A percentile compares a stretch with the other conserved stretches of the same genome.
These are phyloP conservation scores for Gryllus longicercus DNA, from an alignment of 2,888 invertebrate genomes.

Conservation along the genomic window DNA sequence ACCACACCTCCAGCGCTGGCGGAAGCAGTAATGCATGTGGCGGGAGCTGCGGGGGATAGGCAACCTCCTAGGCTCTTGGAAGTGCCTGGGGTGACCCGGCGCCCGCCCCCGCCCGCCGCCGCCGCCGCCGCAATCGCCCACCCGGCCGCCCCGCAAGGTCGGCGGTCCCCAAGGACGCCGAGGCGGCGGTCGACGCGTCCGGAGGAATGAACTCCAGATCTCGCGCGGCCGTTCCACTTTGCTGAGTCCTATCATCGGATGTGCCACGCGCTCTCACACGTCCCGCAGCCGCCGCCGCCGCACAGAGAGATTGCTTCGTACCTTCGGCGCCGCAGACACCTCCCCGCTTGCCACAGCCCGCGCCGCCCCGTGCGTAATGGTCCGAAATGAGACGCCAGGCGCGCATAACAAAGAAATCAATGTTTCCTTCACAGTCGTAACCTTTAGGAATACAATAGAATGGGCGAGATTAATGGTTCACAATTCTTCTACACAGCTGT, in stretches of 20 bases:
- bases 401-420: too few species aligned
- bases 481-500: too few species aligned
- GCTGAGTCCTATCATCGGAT: constrained; percentile 10
- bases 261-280: constrained; percentile 17
- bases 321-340: neutral
- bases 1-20: too few species aligned
- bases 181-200: neutral
- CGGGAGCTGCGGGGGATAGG: too few species aligned
- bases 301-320: neutral
- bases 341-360: too few species aligned
- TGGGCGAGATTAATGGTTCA: too few species aligned
- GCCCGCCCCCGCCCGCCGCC: neutral
- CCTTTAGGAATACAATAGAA: too few species aligned
- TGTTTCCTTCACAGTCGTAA: too few species aligned
- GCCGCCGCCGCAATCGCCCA: neutral
- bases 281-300: neutral
- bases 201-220: neutral
- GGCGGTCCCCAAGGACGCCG: constrained; percentile 5
- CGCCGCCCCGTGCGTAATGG: too few species aligned
- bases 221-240: constrained; percentile 7
- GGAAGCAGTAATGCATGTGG: too few species aligned
- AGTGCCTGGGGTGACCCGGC: neutral
- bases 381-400: too few species aligned
- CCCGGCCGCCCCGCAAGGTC: neutral
- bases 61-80: too few species aligned